Conservation (phyloP, 2,888 invertebrate genomes). For the Torymus tubicola region DNA sequence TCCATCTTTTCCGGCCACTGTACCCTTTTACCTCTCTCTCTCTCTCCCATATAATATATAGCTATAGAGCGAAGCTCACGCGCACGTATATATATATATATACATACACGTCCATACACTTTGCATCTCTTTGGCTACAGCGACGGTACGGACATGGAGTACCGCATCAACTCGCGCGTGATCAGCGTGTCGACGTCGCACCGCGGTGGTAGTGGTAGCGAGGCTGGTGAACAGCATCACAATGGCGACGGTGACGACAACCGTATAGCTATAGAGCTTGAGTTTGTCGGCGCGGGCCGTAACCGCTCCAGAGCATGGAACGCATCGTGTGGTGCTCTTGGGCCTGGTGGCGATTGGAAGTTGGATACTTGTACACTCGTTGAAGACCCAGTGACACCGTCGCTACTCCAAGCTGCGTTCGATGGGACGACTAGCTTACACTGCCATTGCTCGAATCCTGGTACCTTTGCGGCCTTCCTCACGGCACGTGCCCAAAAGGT, state of each 20-base stretch:
- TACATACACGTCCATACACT: too few species aligned
- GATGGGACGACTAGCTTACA: conserved; percentile 71
- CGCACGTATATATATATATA: too few species aligned
- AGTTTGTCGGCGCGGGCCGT: conserved; percentile 33
- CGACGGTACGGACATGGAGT: conserved; percentile 83
- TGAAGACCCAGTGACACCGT: not conserved
- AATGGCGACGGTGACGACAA: conserved; percentile 31
- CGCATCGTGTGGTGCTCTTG: conserved; percentile 77
- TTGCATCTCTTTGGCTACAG: conserved; percentile 71
- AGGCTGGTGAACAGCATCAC: too few species aligned
- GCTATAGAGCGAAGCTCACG: too few species aligned
- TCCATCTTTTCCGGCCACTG: too few species aligned
- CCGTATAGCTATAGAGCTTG: conserved; percentile 47
- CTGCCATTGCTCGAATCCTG: conserved; percentile 81
- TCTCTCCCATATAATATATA: too few species aligned
- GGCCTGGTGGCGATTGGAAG: conserved; percentile 80
- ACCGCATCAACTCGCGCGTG: conserved; percentile 81
- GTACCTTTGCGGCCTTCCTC: conserved; percentile 81
- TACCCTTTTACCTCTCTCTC: too few species aligned
- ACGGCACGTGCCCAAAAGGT: conserved; percentile 76
- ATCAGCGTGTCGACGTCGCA: conserved; percentile 74
- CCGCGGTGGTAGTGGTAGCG: too few species aligned
- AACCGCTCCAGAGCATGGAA: conserved; percentile 75
- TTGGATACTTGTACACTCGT: conserved; percentile 79
- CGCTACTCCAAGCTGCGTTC: conserved; percentile 54